These are phyloP conservation scores for Channa striata DNA, from an alignment of 2,797 vertebrate species.

Conservation along the genomic window DNA sequence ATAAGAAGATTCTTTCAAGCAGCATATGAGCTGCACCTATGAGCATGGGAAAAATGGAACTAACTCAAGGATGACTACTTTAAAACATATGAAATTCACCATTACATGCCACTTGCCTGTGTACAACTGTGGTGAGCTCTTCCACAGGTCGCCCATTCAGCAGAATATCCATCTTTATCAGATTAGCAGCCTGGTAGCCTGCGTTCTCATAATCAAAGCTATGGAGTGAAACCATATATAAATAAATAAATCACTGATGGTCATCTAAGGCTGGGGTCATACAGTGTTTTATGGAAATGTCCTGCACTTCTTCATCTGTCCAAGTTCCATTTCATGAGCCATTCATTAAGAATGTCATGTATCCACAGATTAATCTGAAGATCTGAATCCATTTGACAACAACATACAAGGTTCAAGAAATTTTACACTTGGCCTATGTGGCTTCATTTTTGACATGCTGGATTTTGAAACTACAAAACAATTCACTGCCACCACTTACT, in stretches of 20 bases:
- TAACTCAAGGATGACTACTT: background rate
- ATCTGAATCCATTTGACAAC: too few relatives aligned
- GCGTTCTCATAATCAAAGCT: slow-evolving; percentile 99
- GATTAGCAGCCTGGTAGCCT: slow-evolving; percentile 91
- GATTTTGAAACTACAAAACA: too few relatives aligned
- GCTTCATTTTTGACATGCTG: too few relatives aligned
- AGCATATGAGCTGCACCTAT: background rate
- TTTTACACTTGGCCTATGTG: too few relatives aligned
- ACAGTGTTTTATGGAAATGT: background rate
- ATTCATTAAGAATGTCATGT: too few relatives aligned
- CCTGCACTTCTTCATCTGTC: background rate
- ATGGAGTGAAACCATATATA: slow-evolving; percentile 12
- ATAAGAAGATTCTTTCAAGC: background rate
- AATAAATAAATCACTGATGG: background rate
- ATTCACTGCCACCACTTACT: too few relatives aligned
- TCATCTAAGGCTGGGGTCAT: background rate
- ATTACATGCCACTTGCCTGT: slow-evolving; percentile 83
- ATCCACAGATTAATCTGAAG: too few relatives aligned
- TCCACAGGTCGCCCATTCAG: slow-evolving; percentile 92
- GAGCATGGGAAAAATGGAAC: background rate
- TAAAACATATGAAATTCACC: background rate
- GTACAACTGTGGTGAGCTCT: slow-evolving; percentile 91
- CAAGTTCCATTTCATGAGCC: too few relatives aligned
- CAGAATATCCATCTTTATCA: slow-evolving; percentile 95
- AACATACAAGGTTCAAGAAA: too few relatives aligned